phyloP scores from a whole-genome alignment of 1,140 invertebrate genomes.

The Lutraria rhynchaena region DNA sequence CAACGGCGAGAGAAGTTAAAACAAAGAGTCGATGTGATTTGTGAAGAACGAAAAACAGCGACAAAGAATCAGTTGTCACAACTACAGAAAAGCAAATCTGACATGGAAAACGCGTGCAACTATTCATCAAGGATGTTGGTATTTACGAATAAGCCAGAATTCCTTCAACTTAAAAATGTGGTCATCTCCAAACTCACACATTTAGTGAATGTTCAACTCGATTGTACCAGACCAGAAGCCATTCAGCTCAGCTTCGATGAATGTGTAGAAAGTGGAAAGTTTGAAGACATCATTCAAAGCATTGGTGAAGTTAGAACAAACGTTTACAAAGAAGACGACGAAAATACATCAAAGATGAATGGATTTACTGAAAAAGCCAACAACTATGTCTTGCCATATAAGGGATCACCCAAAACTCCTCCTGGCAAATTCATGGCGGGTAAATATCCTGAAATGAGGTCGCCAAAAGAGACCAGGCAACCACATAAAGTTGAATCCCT shows the following conservation, averaged over 20 bases:
- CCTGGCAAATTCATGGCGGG: conserved; percentile 34
- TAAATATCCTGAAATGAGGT: conserved; percentile 3
- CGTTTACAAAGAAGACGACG: conserved; percentile 17
- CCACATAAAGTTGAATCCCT: conserved; percentile 36
- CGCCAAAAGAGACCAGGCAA: conserved; percentile 6
- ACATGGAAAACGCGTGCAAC: conserved; percentile 56
- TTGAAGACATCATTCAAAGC: conserved; percentile 33
- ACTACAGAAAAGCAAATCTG: conserved; percentile 29
- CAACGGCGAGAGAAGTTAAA: conserved; percentile 51
- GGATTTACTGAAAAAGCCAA: neutral
- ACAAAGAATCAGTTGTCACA: neutral
- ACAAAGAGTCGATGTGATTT: conserved; percentile 49
- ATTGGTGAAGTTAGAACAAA: conserved; percentile 48
- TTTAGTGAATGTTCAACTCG: conserved; percentile 9
- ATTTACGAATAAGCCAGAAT: conserved; percentile 53
- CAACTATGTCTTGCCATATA: conserved; percentile 31
- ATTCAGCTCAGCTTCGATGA: conserved; percentile 36
- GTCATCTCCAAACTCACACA: conserved; percentile 25
- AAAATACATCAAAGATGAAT: conserved; percentile 3
- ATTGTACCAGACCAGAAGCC: neutral
- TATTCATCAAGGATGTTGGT: conserved; percentile 57
- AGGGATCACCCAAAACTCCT: conserved; percentile 39
- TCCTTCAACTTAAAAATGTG: conserved; percentile 31
- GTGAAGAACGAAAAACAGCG: conserved; percentile 14
- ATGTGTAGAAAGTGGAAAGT: neutral